phyloP scores from a whole-genome alignment of 1,140 invertebrate genomes.

The Aphelenchoides fujianensis region DNA sequence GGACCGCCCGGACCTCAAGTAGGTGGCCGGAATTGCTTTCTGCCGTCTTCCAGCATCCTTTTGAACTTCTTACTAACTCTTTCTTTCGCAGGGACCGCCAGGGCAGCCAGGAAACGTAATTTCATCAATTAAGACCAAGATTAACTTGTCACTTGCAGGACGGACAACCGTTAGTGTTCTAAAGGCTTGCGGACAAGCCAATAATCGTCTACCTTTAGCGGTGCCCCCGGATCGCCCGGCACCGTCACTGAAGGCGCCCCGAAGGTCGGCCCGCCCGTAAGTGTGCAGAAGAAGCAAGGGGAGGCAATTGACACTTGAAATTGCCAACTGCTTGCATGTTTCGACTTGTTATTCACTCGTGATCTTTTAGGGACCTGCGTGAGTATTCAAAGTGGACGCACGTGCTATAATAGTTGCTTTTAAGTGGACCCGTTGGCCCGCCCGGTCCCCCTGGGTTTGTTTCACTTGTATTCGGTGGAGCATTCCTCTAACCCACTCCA shows the following conservation, averaged over 20 bases:
- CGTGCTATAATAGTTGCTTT: too few relatives aligned
- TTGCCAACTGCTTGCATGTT: too few relatives aligned
- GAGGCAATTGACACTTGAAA: too few relatives aligned
- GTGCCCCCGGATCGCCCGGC: background rate
- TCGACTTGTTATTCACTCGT: too few relatives aligned
- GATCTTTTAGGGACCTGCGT: background rate
- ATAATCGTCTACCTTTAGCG: too few relatives aligned
- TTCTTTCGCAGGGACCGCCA: background rate
- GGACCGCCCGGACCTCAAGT: slow-evolving; percentile 11
- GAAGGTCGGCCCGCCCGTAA: background rate
- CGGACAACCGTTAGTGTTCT: too few relatives aligned
- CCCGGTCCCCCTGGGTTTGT: slow-evolving; percentile 6
- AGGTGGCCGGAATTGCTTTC: too few relatives aligned
- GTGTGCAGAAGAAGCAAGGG: background rate
- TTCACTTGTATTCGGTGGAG: too few relatives aligned
- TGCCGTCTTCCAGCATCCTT: too few relatives aligned
- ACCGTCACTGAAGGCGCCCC: background rate
- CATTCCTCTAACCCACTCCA: too few relatives aligned
- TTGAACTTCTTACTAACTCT: background rate
- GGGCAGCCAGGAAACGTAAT: background rate
- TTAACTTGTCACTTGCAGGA: background rate
- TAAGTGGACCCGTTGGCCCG: too few relatives aligned
- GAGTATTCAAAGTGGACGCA: background rate
- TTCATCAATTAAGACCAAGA: background rate
- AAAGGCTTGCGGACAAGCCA: too few relatives aligned